Percentiles rank a stretch among this genome's conserved stretches.
phyloP scores from a whole-genome alignment of 2,888 invertebrate species.

The Eulithis prunata region DNA sequence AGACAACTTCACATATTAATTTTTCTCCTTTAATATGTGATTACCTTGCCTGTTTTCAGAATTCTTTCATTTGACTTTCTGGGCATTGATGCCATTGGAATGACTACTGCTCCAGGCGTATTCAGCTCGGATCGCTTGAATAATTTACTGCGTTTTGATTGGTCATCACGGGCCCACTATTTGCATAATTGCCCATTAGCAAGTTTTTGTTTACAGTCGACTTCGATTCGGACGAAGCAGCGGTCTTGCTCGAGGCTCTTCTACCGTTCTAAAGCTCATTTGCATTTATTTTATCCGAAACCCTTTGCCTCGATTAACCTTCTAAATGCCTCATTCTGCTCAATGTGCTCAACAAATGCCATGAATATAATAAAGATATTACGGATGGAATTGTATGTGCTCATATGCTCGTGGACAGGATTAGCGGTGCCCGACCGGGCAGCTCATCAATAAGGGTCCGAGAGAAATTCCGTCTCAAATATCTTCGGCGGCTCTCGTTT shows the following conservation, averaged over 20 bases:
- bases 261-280: constrained; percentile 52
- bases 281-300: constrained; percentile 59
- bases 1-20: too few species aligned
- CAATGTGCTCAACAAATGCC: constrained; percentile 37
- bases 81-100: constrained; percentile 47
- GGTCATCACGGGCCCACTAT: constrained; percentile 68
- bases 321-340: constrained; percentile 40
- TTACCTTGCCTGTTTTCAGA: too few species aligned
- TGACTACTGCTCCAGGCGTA: constrained; percentile 53
- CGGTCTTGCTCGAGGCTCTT: constrained; percentile 53
- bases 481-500: constrained; percentile 70
- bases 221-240: constrained; percentile 57
- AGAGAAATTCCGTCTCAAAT: constrained; percentile 77
- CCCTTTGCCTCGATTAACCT: constrained; percentile 52
- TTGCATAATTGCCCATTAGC: constrained; percentile 79
- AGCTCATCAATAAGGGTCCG: constrained; percentile 78
- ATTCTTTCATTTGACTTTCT: constrained; percentile 2
- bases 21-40: too few species aligned
- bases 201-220: constrained; percentile 74
- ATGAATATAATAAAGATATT: constrained; percentile 43
- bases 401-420: constrained; percentile 46
- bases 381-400: constrained; percentile 35
- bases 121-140: constrained; percentile 64
- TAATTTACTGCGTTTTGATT: constrained; percentile 79
- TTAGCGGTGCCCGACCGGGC: constrained; percentile 55